These are phyloP conservation scores for Eustalomyia histrio DNA, from an alignment of 2,888 invertebrate genomes.

Conservation along the genomic window DNA sequence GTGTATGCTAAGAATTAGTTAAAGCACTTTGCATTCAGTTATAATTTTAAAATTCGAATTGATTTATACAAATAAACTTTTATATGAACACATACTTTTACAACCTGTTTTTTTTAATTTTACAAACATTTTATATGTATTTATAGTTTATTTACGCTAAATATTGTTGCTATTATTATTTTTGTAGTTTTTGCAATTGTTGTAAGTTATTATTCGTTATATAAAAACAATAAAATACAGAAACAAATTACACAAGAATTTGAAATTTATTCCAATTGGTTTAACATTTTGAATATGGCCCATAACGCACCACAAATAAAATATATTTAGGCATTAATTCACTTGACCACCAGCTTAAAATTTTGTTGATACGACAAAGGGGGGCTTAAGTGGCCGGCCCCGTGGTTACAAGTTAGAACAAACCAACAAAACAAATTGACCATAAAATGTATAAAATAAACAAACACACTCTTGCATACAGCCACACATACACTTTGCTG, in stretches of 20 bases:
- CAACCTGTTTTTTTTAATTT: background rate
- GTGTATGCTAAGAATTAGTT: no score
- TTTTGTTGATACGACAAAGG: constrained; percentile 75
- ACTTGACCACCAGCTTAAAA: constrained; percentile 78
- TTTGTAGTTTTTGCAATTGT: constrained; percentile 56
- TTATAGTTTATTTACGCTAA: constrained; percentile 65
- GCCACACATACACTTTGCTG: background rate
- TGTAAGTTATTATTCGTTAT: constrained; percentile 47
- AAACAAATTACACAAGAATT: constrained; percentile 9
- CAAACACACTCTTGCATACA: constrained; percentile 19
- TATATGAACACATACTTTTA: background rate
- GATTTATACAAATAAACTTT: no score
- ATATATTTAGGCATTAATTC: constrained; percentile 67
- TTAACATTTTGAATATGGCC: constrained; percentile 40
- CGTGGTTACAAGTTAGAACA: constrained; percentile 66
- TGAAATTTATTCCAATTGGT: constrained; percentile 19
- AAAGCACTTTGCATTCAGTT: no score
- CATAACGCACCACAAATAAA: constrained; percentile 34
- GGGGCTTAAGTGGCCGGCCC: constrained; percentile 72
- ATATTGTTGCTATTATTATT: constrained; percentile 10
- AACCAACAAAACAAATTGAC: constrained; percentile 19
- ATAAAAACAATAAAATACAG: constrained; percentile 19
- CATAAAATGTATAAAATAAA: constrained; percentile 29
- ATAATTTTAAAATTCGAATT: no score
- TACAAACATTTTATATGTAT: constrained; percentile 21